Evolutionary conservation across 2,113 vertebrate species (phyloP).

Genomic region (Parus major): DNA sequence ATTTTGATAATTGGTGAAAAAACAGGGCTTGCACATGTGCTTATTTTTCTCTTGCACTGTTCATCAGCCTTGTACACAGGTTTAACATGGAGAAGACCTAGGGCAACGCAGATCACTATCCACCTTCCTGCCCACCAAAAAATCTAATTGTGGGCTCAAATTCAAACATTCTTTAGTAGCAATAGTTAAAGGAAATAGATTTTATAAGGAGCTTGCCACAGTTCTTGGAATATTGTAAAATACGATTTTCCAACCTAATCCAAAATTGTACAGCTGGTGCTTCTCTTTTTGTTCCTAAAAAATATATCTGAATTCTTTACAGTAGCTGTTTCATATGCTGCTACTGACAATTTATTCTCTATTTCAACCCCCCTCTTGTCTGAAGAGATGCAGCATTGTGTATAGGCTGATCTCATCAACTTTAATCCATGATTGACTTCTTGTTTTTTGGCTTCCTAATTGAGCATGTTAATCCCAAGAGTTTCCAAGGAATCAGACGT

Average conservation of each 20-base stretch:
- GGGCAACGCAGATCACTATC: neutral
- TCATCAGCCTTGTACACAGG: neutral
- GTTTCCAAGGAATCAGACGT: neutral
- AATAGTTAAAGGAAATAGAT: constrained; percentile 11
- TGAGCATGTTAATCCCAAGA: constrained; percentile 33
- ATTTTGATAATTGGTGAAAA: neutral
- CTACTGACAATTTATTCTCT: neutral
- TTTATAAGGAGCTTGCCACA: neutral
- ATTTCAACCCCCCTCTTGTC: neutral
- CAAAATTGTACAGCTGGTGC: neutral
- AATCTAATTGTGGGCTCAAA: neutral
- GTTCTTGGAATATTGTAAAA: neutral
- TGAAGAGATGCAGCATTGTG: constrained; percentile 14
- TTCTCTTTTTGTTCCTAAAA: constrained; percentile 9
- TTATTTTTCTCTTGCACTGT: neutral
- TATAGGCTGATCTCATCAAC: neutral
- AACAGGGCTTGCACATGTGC: neutral
- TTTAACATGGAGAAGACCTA: neutral
- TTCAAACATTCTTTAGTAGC: neutral
- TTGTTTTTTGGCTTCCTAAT: constrained; percentile 2
- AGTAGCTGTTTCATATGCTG: neutral
- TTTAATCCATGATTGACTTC: neutral
- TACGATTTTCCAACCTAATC: neutral
- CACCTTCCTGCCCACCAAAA: neutral
- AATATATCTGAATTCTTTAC: neutral